Base-by-base conservation (phyloP, 2,797 vertebrate genomes). In the Notolepis coatsorum region DNA sequence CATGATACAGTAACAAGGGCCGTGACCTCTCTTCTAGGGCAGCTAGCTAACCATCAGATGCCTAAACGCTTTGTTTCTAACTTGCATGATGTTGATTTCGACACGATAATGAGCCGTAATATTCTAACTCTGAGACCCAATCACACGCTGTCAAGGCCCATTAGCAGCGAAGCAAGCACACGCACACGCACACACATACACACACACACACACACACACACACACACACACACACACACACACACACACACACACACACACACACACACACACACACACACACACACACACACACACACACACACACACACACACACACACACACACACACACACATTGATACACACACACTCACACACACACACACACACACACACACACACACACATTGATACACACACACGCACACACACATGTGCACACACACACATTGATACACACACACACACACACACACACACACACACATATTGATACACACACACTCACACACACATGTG, bases 81-180 rank as follows among this genome's bases (percentile, higher is more conserved):
- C 67, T 70, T 66, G n/a, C 57, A 74, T 63, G 50, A 62, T 41
- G 55, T 42, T 79, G 73, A 84, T 84, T 86, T 75, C 79, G 75
- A 60, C 41, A 41, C 62, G 48, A 75, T 80, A 73, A 83, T 64
- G 25, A 51, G 77, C 67, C 56, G 28, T 59, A 75, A 80, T 81
- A 79, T 65, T 76, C 45, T 47, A 69, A 57, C 73, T 77, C 66
- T 52, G 70, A 75, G 65, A 39, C 43, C 43, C 67, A 74, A 77
- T 73, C 72, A 76, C 53, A 55, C 53, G 45, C 61, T 68, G 72
- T 64, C 69, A 64, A 65, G 73, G 70, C 60, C 74, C 79, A 82
- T 84, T 84, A 84, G 51, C 15, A 15, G n/a, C 18, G n/a, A n/a
- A n/a, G 59, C 71, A 47, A 6, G 60, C 55, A 48, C 21, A 41